Evolutionary conservation across 2,888 invertebrate genomes (phyloP).

Genomic region (Lasioglossum marginatum): DNA sequence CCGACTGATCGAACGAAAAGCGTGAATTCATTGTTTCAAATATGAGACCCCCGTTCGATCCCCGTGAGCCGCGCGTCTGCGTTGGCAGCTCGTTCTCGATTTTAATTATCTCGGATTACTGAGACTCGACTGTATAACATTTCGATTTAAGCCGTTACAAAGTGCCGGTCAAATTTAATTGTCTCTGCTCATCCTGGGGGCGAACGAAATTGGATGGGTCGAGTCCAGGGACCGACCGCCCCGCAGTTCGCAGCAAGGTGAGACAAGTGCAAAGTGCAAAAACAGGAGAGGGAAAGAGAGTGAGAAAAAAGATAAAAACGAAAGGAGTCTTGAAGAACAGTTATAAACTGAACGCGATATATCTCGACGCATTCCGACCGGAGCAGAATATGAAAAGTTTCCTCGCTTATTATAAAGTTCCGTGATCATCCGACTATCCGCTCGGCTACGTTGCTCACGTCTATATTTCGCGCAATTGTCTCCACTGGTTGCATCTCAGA

Average conservation of each 20-base stretch:
- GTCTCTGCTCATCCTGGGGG: background rate
- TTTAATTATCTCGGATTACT: conserved; percentile 3
- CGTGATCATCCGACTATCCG: conserved; percentile 63
- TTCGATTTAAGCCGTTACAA: conserved; percentile 18
- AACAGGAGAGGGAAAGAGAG: background rate
- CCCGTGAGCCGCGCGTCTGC: background rate
- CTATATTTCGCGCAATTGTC: conserved; percentile 46
- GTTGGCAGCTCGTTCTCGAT: background rate
- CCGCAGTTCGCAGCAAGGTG: background rate
- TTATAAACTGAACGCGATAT: conserved; percentile 38
- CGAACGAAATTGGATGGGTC: background rate
- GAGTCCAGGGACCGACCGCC: background rate
- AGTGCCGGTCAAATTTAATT: conserved; percentile 26
- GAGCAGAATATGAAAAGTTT: conserved; percentile 55
- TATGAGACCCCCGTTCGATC: background rate
- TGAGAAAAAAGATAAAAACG: background rate
- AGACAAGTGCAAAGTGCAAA: no score
- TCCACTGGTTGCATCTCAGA: conserved; percentile 44
- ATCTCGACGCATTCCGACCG: conserved; percentile 35
- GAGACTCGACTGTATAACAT: background rate
- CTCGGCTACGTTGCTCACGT: conserved; percentile 38
- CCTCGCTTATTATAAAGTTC: conserved; percentile 62
- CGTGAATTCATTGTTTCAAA: background rate
- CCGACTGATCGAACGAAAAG: background rate
- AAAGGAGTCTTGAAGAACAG: background rate